Evolutionary conservation across 2,113 vertebrate species (phyloP).

Genomic region (Strix aluco): DNA sequence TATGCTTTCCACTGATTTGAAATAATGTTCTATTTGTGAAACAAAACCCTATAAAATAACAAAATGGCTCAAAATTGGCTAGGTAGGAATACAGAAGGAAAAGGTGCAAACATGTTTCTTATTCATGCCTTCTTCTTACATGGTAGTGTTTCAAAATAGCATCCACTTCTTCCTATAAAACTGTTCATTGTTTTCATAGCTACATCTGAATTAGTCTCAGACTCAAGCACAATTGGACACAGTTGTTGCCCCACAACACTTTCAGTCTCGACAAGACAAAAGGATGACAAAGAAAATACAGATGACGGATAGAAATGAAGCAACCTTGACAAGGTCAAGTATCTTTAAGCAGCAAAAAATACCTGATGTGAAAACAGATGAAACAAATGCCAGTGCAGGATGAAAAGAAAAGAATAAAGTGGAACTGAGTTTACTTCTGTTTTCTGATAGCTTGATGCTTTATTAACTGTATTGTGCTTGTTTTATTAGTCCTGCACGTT

Average conservation of each 20-base stretch:
- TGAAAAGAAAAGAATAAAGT: neutral
- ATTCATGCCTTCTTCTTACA: neutral
- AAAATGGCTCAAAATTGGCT: neutral
- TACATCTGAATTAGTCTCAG: neutral
- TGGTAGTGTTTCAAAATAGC: neutral
- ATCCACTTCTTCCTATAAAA: neutral
- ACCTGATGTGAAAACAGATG: neutral
- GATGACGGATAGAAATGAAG: neutral
- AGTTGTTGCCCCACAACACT: neutral
- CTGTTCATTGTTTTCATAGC: neutral
- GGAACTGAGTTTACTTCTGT: neutral
- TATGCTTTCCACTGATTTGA: neutral
- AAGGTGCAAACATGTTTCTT: neutral
- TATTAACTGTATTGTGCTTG: neutral
- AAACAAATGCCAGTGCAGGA: neutral
- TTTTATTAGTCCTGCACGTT: neutral
- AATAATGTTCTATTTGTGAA: neutral
- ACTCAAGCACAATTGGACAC: neutral
- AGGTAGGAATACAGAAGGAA: neutral
- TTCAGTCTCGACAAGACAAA: neutral
- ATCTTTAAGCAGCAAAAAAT: neutral
- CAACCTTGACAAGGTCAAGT: neutral
- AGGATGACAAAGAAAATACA: neutral
- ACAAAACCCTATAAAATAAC: neutral
- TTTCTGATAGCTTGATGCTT: neutral